Conservation (phyloP, 37 sponge, comb jelly and placozoan genomes). For the Petrosia ficiformis region DNA sequence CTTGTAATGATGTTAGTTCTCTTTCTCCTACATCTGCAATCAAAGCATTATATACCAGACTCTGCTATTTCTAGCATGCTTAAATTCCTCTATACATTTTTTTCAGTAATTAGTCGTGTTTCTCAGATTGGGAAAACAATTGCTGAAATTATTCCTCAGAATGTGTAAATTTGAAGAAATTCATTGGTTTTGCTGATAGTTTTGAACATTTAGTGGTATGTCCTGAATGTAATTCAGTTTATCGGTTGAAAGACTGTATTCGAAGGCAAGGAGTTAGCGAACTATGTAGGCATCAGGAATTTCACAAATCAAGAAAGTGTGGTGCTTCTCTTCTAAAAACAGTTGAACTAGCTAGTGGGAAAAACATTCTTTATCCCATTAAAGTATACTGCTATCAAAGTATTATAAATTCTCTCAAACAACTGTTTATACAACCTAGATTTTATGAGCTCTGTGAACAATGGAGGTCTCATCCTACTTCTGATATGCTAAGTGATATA, state of each 20-base stretch:
- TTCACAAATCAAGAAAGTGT: conserved; percentile 25
- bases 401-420: conserved; percentile 16
- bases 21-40: conserved; percentile 17
- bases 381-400: conserved; percentile 38
- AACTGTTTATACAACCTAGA: conserved; percentile 16
- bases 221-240: conserved; percentile 15
- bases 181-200: too few species aligned
- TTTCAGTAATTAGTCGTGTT: neutral
- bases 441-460: conserved; percentile 34
- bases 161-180: too few species aligned
- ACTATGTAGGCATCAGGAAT: conserved; percentile 10
- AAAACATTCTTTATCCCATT: conserved; percentile 15
- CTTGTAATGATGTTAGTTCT: too few species aligned
- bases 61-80: conserved; percentile 17
- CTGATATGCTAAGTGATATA: conserved; percentile 22
- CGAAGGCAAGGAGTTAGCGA: conserved; percentile 7
- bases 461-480: conserved; percentile 10
- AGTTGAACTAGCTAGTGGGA: conserved; percentile 13
- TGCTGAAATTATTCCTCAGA: neutral
- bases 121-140: neutral
- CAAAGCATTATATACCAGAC: conserved; percentile 17
- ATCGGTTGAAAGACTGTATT: neutral
- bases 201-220: conserved; percentile 16
- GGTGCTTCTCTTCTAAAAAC: conserved; percentile 28
- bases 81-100: neutral